Evolutionary conservation across 2,888 invertebrate species (phyloP), one percentile per base, ranked within the genome.

Genomic region (Diplolepis rosae): DNA sequence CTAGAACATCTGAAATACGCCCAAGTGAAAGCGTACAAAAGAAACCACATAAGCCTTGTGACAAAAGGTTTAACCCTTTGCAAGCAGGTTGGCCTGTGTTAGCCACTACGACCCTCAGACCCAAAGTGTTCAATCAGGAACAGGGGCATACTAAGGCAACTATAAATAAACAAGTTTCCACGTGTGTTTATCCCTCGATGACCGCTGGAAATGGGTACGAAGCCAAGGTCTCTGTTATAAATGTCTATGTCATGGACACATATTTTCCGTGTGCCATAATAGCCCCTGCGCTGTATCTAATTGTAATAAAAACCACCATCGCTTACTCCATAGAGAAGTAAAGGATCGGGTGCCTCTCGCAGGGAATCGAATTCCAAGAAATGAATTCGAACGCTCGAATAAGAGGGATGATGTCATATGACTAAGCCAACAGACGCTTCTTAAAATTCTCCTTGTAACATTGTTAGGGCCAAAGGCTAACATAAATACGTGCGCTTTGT

Each of bases 1-100:
- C 67, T 1, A 69, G 69, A 9, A 72, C 67, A 4, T 13, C 65
- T 4, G 6, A 30, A 9, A 18, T 4, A 18, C 54, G 54, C 1
- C n/a, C 18, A 1, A 28, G n/a, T 15, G 27, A n/a, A 2, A 3
- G 7, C 22, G 27, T 11, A 2, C 39, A 39, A 39, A 51, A n/a
- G n/a, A n/a, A n/a, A n/a, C n/a, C n/a, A n/a, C n/a, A n/a, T n/a
- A n/a, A n/a, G n/a, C n/a, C n/a, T n/a, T n/a, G n/a, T n/a, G n/a
- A n/a, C n/a, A n/a, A n/a, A n/a, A n/a, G n/a, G n/a, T n/a, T n/a
- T n/a, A n/a, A 7, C 4, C 18, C 30, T 4, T 24, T 7, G 13
- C 9, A 0, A 0, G 30, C 56, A 13, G 3, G 2, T 3, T 56
- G 3, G 30, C 15, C 56, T 1, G 24, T 28, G 4, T 28, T 15